These are phyloP conservation scores for Ectobius pallidus DNA, from an alignment of 2,888 invertebrate genomes.

Conservation along the genomic window DNA sequence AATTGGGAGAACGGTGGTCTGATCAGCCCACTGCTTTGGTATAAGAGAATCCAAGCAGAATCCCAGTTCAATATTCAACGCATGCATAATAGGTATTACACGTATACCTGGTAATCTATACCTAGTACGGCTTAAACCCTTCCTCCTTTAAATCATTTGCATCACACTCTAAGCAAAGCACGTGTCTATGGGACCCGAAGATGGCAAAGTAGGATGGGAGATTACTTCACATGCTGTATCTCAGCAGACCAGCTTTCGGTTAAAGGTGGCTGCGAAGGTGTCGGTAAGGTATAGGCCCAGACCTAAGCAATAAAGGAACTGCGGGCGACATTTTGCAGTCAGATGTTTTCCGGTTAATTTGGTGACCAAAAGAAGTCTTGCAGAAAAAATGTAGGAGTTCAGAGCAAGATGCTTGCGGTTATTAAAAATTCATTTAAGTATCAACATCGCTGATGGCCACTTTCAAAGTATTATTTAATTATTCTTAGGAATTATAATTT, in stretches of 20 bases:
- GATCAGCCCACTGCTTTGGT: neutral
- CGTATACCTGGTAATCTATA: conserved; percentile 23
- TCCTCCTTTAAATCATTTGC: conserved; percentile 26
- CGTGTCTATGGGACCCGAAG: neutral
- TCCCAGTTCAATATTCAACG: conserved; percentile 12
- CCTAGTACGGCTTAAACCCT: conserved; percentile 16
- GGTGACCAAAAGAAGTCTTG: too few relatives aligned
- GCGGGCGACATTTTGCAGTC: too few relatives aligned
- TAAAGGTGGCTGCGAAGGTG: too few relatives aligned
- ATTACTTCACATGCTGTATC: conserved; percentile 23
- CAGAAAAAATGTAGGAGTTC: too few relatives aligned
- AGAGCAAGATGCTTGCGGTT: too few relatives aligned
- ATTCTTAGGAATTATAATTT: too few relatives aligned
- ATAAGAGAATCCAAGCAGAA: neutral
- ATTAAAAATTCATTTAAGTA: too few relatives aligned
- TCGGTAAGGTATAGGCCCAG: too few relatives aligned
- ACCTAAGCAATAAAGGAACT: too few relatives aligned
- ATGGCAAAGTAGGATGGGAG: neutral
- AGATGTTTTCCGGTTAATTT: too few relatives aligned
- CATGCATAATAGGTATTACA: conserved; percentile 23
- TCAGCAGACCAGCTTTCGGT: conserved; percentile 2
- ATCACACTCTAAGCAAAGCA: neutral
- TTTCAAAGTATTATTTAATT: too few relatives aligned
- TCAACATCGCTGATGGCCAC: too few relatives aligned
- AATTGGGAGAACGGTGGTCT: neutral